A percentile compares a stretch with the other conserved stretches of the same genome.
phyloP scores from a whole-genome alignment of 1,140 invertebrate species.

The Drosophila sp. region DNA sequence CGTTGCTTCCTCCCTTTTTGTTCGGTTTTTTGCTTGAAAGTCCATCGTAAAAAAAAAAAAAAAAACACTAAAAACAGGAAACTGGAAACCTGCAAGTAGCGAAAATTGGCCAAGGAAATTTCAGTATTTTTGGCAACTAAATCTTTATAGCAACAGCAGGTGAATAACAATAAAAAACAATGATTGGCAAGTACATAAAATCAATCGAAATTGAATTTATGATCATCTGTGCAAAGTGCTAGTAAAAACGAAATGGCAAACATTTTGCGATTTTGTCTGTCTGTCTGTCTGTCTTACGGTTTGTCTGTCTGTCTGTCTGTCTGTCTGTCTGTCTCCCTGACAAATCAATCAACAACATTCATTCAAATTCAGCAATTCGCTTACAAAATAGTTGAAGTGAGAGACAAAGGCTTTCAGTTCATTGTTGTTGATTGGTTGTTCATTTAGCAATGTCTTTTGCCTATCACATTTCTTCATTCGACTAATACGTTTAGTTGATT shows the following conservation, averaged over 20 bases:
- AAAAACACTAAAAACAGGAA: constrained; percentile 29
- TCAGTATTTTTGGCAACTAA: constrained; percentile 7
- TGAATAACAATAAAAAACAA: background rate
- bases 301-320: too few relatives aligned
- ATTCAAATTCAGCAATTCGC: constrained; percentile 6
- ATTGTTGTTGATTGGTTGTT: constrained; percentile 5
- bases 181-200: background rate
- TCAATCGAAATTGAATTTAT: constrained; percentile 3
- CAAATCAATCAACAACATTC: constrained; percentile 18
- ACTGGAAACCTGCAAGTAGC: constrained; percentile 62
- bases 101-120: constrained; percentile 77
- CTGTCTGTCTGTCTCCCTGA: constrained; percentile 26
- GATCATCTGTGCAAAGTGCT: background rate
- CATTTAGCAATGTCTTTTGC: constrained; percentile 4
- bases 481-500: background rate
- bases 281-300: constrained; percentile 20
- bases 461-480: constrained; percentile 9
- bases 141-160: background rate
- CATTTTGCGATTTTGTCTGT: constrained; percentile 19
- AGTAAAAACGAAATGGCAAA: background rate
- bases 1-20: constrained; percentile 37
- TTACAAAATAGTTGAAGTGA: constrained; percentile 10
- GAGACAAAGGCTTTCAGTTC: constrained; percentile 2
- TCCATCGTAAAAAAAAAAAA: constrained; percentile 43
- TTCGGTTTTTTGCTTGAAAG: constrained; percentile 24